Evolutionary conservation across 2,797 vertebrate species (phyloP), one percentile per base, ranked within the genome.

Genomic region (Chloroceryle amazona): DNA sequence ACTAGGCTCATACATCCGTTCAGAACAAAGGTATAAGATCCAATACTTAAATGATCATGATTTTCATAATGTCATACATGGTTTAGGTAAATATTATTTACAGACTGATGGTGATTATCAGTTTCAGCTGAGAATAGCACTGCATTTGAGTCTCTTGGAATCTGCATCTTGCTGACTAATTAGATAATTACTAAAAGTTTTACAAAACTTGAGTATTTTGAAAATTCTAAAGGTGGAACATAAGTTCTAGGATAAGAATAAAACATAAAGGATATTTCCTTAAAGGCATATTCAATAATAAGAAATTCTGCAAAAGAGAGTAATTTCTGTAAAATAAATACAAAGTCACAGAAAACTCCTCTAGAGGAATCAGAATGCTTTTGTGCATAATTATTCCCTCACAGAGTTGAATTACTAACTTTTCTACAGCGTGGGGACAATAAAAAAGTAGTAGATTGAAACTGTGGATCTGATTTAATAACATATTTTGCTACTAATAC

Each of bases 1-100:
- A 86, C 3, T 3, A 57, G 25, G 5, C 28, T 57, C 11, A 41
- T 5, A 6, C 20, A 19, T 33, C 20, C n/a, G 2, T 25, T 70
- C 33, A 70, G 28, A 67, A 26, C 13, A 72, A 65, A 41, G 3
- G 15, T 39, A 8, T 20, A 35, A 29, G 10, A 60, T 52, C 60
- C 0, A 2, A 31, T n/a, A 15, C 1, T 47, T 29, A 80, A 71
- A 66, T 29, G 1, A 41, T 29, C 1, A 5, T 35, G 19, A 28
- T 80, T 76, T 84, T 66, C 25, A 22, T 44, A 42, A 26, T 39
- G 4, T 29, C 33, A 35, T n/a, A 42, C 2, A 29, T 5, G 0
- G n/a, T 90, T 76, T 58, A 57, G 28, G 31, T 15, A 54, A 65
- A 37, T 11, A 49, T 28, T 23, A n/a, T 31, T 61, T 65, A 35